Evolutionary conservation across 2,888 invertebrate genomes (phyloP), one percentile per base, ranked within the genome.

Genomic region (Resseliella maxima): DNA sequence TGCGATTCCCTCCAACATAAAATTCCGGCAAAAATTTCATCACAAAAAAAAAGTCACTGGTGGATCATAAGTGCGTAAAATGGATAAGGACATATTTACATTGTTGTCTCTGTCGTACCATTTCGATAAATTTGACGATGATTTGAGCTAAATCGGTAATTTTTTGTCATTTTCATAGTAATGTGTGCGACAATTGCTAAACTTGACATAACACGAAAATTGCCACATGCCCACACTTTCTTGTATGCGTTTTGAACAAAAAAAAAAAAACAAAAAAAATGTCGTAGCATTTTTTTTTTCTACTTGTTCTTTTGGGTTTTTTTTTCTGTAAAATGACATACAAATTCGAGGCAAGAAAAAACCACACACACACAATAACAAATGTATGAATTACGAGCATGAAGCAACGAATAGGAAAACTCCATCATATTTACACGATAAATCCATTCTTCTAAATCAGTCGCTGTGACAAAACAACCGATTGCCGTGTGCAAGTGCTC

Each of bases 371-470:
- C 1, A 24, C 59, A 59, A 24, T 18, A 10, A 50, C 10, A 50
- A 50, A 21, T 59, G 24, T 59, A 59, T 6, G 31, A 31, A 15
- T 31, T 0, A 31, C 72, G 31, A 31, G 31, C 18, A 72, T 31
- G 59, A 59, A 18, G 59, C 59, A 59, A 18, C 15, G 72, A 31
- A n/a, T 12, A 72, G 72, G 72, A 72, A 72, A 72, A 72, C 72
- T 72, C 72, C 72, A 72, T 72, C 72, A 72, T 15, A 59, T 41
- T 15, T 31, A 12, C 18, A 72, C 72, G 72, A 72, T 31, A 72
- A 72, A n/a, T 12, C 72, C 35, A 72, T 72, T 72, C 72, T 72
- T 72, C 31, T 72, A 31, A 72, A 72, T 72, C 72, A 72, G 72
- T 72, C 31, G 31, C 72, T 72, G 72, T 72, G 72, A 72, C 72